Conservation (phyloP, 2,797 vertebrate species). For the Cercopithecus neglectus region DNA sequence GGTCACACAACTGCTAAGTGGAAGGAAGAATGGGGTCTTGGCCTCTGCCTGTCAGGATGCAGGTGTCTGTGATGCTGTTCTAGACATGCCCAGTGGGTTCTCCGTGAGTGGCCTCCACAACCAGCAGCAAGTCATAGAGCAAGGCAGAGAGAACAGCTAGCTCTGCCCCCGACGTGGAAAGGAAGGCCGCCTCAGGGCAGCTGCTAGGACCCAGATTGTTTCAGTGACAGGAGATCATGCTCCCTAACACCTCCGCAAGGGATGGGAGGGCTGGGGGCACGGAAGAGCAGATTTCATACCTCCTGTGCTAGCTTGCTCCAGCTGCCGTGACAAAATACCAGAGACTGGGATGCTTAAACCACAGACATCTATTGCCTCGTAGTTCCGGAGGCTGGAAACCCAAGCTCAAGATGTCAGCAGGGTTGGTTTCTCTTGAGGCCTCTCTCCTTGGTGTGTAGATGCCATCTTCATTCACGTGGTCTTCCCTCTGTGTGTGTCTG, state of each 20-base stretch:
- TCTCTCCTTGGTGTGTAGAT: not conserved
- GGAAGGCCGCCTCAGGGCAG: not conserved
- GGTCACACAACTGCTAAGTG: not conserved
- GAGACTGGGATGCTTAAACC: not conserved
- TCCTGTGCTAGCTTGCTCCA: no score
- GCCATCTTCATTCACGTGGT: not conserved
- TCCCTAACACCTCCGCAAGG: not conserved
- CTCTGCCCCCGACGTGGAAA: not conserved
- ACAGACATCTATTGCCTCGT: not conserved
- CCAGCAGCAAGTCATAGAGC: not conserved
- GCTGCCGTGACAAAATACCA: not conserved
- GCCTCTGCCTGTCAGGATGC: not conserved
- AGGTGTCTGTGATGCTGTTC: not conserved
- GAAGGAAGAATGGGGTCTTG: not conserved
- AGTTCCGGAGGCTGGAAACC: not conserved
- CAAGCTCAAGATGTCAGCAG: no score
- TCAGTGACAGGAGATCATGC: not conserved
- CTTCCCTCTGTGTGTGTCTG: not conserved
- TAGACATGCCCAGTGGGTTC: not conserved
- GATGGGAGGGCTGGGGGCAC: no score
- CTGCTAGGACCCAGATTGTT: not conserved
- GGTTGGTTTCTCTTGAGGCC: not conserved
- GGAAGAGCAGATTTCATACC: not conserved
- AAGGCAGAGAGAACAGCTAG: not conserved
- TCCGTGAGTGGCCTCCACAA: not conserved